Evolutionary conservation across 2,113 vertebrate genomes (phyloP).

Genomic region (Arothron firmamentum): DNA sequence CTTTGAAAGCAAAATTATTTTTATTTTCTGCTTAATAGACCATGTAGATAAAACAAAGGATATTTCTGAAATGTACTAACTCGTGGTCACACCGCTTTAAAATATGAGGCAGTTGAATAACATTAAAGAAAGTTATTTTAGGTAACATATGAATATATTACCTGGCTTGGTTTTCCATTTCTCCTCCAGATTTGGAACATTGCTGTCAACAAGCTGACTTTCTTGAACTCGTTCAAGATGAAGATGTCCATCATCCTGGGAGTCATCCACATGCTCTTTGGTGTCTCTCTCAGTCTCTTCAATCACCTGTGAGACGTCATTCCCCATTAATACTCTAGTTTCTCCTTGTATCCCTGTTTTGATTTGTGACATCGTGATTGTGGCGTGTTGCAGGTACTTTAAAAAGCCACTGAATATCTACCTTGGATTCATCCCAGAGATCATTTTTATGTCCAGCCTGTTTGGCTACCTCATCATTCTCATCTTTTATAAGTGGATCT

Average conservation of each 20-base stretch:
- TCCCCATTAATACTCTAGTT: not conserved
- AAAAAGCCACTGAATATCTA: slow-evolving; percentile 93
- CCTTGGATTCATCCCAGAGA: slow-evolving; percentile 94
- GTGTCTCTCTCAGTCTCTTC: slow-evolving; percentile 88
- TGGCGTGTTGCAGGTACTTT: slow-evolving; percentile 81
- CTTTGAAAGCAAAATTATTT: not conserved
- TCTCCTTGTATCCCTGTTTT: not conserved
- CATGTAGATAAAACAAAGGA: too few relatives aligned
- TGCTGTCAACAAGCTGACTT: slow-evolving; percentile 90
- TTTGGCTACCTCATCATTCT: slow-evolving; percentile 94
- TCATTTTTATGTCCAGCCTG: slow-evolving; percentile 89
- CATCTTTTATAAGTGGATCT: slow-evolving; percentile 92
- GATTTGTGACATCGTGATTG: not conserved
- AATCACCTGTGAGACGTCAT: slow-evolving; percentile 85
- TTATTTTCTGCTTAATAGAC: not conserved
- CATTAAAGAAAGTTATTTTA: too few relatives aligned
- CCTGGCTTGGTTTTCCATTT: not conserved
- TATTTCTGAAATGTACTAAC: too few relatives aligned
- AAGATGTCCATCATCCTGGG: slow-evolving; percentile 97
- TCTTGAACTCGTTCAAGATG: slow-evolving; percentile 99
- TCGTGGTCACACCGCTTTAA: too few relatives aligned
- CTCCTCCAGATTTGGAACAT: slow-evolving; percentile 88
- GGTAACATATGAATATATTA: not conserved
- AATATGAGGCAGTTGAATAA: too few relatives aligned
- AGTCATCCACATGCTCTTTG: slow-evolving; percentile 94